Base-by-base conservation (phyloP, 2,888 invertebrate genomes). In the Tinea trinotella region DNA sequence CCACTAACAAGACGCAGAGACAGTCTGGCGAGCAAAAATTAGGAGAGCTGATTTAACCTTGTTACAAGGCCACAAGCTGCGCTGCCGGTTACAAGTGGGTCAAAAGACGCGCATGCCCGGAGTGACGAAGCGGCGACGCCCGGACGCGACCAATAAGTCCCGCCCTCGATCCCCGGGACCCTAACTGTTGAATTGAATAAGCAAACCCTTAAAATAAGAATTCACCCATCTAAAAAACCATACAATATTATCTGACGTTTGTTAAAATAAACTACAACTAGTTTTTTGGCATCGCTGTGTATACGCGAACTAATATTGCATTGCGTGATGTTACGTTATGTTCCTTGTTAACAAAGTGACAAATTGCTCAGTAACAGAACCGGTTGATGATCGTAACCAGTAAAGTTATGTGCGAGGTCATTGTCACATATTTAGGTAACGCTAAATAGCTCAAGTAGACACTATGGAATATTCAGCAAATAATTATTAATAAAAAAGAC, bases 111-210 rank as follows among this genome's bases (percentile, higher is more conserved):
- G 82, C 81, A 79, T 76, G 84, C 83, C 75, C 69, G 59, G 35
- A 53, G 19, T 53, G 20, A 52, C 53, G 34, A 52, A 40, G 54
- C 49, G 53, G 46, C 56, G 19, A 40, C 40, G 60, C 74, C 78
- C 79, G 80, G 81, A 82, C 76, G 70, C 73, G 63, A 62, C 74
- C 82, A 84, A 82, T 83, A 78, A 81, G 76, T 76, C 66, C 77
- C 79, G 78, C 80, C 83, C 40, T 40, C 40, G 15, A 15, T 30
- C 30, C 30, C 40, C 13, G 13, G 15, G 15, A 40, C 40, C 13
- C 40, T 18, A 48, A 48, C 18, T 48, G 20, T 48, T 48, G 48
- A 48, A 48, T 48, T 20, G 48, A 9, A n/a, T 13, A 40, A 40
- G 30, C 30, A 4, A 30, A 30, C 30, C 30, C 30, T n/a, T 30